Percentiles rank a stretch among this genome's conserved stretches.
Evolutionary conservation across 2,113 vertebrate species (phyloP).

Genomic region (Felis catus): DNA sequence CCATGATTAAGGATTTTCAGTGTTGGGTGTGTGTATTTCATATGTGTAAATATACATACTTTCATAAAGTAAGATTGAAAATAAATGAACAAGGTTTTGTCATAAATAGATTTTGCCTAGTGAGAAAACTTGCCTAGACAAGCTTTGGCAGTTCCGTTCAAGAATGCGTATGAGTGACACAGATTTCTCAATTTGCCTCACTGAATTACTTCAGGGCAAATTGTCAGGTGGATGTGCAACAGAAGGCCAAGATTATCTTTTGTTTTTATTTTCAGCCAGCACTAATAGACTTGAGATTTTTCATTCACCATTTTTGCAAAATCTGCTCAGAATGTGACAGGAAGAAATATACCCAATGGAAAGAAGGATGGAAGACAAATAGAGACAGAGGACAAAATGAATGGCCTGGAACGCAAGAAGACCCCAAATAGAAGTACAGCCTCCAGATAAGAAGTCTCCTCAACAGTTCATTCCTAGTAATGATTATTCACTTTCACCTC

Average conservation of each 20-base stretch:
- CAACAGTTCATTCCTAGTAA: not conserved
- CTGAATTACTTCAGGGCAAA: conserved; percentile 53
- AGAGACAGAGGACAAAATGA: not conserved
- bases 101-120: conserved; percentile 1
- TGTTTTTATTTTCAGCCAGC: conserved; percentile 48
- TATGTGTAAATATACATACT: not conserved
- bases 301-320: conserved; percentile 31
- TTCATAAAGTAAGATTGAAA: conserved; percentile 19
- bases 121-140: conserved; percentile 55
- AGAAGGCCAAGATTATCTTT: not conserved
- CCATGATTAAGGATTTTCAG: not conserved
- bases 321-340: not conserved
- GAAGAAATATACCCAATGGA: not conserved
- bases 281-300: conserved; percentile 12
- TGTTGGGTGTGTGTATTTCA: not conserved
- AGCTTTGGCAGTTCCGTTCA: conserved; percentile 44
- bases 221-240: conserved; percentile 39
- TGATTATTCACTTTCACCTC: not conserved
- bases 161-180: conserved; percentile 45
- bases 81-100: conserved; percentile 26
- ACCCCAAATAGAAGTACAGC: not conserved
- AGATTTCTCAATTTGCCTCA: conserved; percentile 59
- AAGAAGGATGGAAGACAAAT: not conserved
- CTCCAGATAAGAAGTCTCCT: not conserved
- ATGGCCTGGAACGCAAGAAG: not conserved